Evolutionary conservation across 2,113 vertebrate species (phyloP), one percentile per base, ranked within the genome.

Genomic region (Bubalus kerabau): DNA sequence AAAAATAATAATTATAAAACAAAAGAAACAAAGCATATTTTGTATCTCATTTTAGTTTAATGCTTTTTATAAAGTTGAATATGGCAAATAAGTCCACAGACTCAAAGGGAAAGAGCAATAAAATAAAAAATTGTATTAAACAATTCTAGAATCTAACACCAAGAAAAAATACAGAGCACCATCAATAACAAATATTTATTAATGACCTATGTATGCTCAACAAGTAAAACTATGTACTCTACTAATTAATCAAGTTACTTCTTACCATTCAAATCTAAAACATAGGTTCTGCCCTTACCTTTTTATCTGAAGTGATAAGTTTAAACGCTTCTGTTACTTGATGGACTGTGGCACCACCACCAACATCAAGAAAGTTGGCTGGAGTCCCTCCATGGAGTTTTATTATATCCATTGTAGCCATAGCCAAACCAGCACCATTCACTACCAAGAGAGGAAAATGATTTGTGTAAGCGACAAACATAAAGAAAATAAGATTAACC

Each of bases 331-430:
- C 99, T 1, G 99, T 99, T 98, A 99, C 99, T 99, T 99, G 99
- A 74, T 99, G 99, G n/a, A 99, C 99, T 24, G 99, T 99, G 97
- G 99, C 99, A 98, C 99, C 99, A 74, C 99, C 99, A 40, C 99
- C 99, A n/a, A 99, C 99, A 98, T 99, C 99, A 96, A 99, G 99
- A 98, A 99, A 99, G 98, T 99, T 99, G 98, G 99, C 99, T 40
- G 99, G 99, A 60, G 99, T 99, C 86, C 99, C 99, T 2, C 99
- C 99, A 14, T 99, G 99, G 59, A 99, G 99, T 97, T 99, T 99
- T 98, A 99, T 99, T 98, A 99, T 99, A 98, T 99, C 99, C 99
- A 99, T 99, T 94, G 99, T 99, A 88, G 99, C 99, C 99, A 99
- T 99, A 64, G 99, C 99, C 95, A 99, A 98, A 92, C 99, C 99